Conservation (phyloP, 30 jellyfish, hydroid and myxozoan genomes). For the Hydractinia echinata region DNA sequence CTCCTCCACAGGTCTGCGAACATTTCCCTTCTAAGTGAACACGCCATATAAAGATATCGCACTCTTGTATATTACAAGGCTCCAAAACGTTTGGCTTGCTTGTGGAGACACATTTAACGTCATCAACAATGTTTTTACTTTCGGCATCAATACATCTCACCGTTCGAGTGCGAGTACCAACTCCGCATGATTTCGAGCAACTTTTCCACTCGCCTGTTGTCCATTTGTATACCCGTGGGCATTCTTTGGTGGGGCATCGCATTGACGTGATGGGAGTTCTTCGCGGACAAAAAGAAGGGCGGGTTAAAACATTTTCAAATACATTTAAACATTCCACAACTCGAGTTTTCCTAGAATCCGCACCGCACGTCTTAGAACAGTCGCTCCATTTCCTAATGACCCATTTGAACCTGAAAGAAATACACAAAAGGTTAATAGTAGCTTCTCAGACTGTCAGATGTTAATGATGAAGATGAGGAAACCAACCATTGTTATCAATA, state of each 20-base stretch:
- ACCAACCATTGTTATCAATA: background rate
- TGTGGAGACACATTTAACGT: slow-evolving; percentile 33
- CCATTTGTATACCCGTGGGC: slow-evolving; percentile 76
- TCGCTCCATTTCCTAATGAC: slow-evolving; percentile 49
- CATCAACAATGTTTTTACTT: slow-evolving; percentile 21
- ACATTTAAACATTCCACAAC: slow-evolving; percentile 51
- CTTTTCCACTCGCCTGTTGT: slow-evolving; percentile 48
- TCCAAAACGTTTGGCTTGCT: slow-evolving; percentile 42
- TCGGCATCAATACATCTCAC: slow-evolving; percentile 41
- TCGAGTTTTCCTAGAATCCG: slow-evolving; percentile 50
- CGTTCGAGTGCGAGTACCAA: slow-evolving; percentile 53
- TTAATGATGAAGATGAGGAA: background rate
- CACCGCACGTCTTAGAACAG: slow-evolving; percentile 83
- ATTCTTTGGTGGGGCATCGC: slow-evolving; percentile 38
- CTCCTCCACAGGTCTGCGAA: slow-evolving; percentile 88
- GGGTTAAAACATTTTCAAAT: slow-evolving; percentile 26
- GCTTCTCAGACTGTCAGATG: background rate
- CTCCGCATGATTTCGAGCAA: slow-evolving; percentile 80
- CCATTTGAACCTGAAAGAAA: slow-evolving; percentile 63
- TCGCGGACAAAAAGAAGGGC: slow-evolving; percentile 41
- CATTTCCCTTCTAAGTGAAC: slow-evolving; percentile 57
- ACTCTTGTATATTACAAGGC: slow-evolving; percentile 53
- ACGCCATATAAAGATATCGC: slow-evolving; percentile 65
- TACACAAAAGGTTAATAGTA: background rate
- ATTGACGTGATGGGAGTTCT: slow-evolving; percentile 47